phyloP scores from a whole-genome alignment of 2,797 vertebrate species.

The Macropus fuliginosus region DNA sequence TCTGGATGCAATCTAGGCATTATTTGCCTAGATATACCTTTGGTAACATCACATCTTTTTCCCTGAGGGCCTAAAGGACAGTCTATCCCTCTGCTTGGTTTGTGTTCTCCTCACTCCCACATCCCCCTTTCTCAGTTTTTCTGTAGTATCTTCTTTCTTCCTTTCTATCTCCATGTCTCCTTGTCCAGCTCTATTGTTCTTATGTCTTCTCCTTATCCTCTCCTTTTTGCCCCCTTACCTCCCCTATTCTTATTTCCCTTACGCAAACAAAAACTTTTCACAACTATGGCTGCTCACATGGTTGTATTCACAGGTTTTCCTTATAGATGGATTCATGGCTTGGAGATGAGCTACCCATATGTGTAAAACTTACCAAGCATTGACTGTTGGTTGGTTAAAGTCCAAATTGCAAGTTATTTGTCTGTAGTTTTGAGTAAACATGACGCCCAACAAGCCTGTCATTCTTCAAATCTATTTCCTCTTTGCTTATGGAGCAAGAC shows the following conservation, averaged over 20 bases:
- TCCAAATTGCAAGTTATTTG: slow-evolving; percentile 59
- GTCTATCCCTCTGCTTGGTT: not conserved
- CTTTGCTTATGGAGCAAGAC: slow-evolving; percentile 55
- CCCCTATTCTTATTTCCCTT: slow-evolving; percentile 33
- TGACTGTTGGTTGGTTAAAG: slow-evolving; percentile 57
- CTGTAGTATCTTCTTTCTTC: slow-evolving; percentile 15
- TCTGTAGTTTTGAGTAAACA: slow-evolving; percentile 46
- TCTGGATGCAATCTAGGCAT: slow-evolving; percentile 6
- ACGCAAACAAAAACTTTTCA: slow-evolving; percentile 42
- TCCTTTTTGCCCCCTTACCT: not conserved
- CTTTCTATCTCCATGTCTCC: slow-evolving; percentile 11
- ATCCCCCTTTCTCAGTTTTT: not conserved
- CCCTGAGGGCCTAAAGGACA: not conserved
- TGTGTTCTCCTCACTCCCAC: not conserved
- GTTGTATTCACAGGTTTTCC: slow-evolving; percentile 63
- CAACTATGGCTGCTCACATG: slow-evolving; percentile 42
- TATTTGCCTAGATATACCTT: not conserved
- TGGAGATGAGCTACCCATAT: slow-evolving; percentile 18
- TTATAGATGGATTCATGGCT: slow-evolving; percentile 58
- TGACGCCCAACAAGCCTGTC: slow-evolving; percentile 52
- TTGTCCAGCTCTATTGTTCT: not conserved
- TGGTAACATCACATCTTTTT: slow-evolving; percentile 6
- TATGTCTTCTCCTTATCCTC: not conserved
- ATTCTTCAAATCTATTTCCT: slow-evolving; percentile 64
- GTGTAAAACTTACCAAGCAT: slow-evolving; percentile 67